phyloP scores from a whole-genome alignment of 2,888 invertebrate genomes.

The Drosophila mercatorum region DNA sequence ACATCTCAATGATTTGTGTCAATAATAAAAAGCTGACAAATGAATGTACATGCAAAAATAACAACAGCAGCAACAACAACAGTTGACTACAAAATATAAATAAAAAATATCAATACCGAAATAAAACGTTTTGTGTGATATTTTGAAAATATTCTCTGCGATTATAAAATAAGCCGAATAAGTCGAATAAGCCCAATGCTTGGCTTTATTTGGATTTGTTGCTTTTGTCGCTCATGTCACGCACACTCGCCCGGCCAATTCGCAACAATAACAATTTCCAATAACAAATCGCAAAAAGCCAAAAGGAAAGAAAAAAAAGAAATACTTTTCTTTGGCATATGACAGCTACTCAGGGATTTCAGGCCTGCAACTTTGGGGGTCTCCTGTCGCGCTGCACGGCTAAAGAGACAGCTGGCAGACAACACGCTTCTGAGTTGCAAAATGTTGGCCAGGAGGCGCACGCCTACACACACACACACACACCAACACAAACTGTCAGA shows the following conservation, averaged over 20 bases:
- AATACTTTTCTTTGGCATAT: slow-evolving; percentile 43
- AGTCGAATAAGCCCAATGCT: slow-evolving; percentile 51
- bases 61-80: not conserved
- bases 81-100: slow-evolving; percentile 6
- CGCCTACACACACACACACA: slow-evolving; percentile 9
- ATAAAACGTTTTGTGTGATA: slow-evolving; percentile 34
- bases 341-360: slow-evolving; percentile 51
- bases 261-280: slow-evolving; percentile 66
- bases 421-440: slow-evolving; percentile 8
- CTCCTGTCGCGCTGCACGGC: slow-evolving; percentile 26
- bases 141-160: slow-evolving; percentile 45
- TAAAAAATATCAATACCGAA: slow-evolving; percentile 24
- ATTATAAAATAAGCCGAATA: slow-evolving; percentile 72
- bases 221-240: slow-evolving; percentile 48
- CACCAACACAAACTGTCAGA: not conserved
- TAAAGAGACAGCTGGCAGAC: slow-evolving; percentile 53
- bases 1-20: slow-evolving; percentile 64
- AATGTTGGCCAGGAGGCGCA: not conserved
- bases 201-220: slow-evolving; percentile 22
- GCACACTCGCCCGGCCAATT: slow-evolving; percentile 37
- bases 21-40: slow-evolving; percentile 62
- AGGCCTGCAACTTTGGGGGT: slow-evolving; percentile 1
- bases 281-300: slow-evolving; percentile 54
- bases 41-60: slow-evolving; percentile 56
- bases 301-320: slow-evolving; percentile 15